These are phyloP conservation scores for Melanotaenia boesemani DNA, from an alignment of 2,797 vertebrate genomes.

Conservation along the genomic window DNA sequence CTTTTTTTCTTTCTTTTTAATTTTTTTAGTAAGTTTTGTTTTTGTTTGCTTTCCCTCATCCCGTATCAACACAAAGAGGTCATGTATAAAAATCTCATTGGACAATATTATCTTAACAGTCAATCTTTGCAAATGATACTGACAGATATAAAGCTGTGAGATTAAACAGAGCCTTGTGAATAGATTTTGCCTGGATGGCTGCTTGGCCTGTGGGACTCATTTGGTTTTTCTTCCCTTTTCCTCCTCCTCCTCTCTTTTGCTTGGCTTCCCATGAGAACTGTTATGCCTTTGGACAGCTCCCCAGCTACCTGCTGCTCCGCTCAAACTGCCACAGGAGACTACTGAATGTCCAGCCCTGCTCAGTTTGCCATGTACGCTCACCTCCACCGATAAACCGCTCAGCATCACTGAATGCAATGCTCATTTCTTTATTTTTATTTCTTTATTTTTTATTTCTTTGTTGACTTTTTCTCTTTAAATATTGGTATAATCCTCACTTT, in stretches of 20 bases:
- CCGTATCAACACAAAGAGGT: constrained; percentile 16
- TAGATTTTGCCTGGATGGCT: constrained; percentile 55
- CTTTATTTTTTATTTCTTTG: background rate
- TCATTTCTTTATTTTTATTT: background rate
- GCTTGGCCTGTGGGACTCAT: constrained; percentile 42
- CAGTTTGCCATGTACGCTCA: constrained; percentile 31
- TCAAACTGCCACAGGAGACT: constrained; percentile 62
- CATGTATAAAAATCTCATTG: constrained; percentile 14
- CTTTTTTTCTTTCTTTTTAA: constrained; percentile 12
- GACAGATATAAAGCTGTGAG: constrained; percentile 43
- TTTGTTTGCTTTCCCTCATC: background rate
- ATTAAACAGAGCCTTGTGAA: constrained; percentile 45
- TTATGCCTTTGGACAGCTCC: constrained; percentile 77
- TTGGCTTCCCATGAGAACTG: constrained; percentile 73
- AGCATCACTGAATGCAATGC: constrained; percentile 25
- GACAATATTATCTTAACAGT: constrained; percentile 8
- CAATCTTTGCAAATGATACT: constrained; percentile 6
- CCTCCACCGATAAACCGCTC: constrained; percentile 22
- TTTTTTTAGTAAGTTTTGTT: background rate
- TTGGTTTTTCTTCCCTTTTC: constrained; percentile 29
- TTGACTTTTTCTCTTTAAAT: background rate
- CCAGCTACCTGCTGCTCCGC: constrained; percentile 79
- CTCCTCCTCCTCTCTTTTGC: constrained; percentile 67
- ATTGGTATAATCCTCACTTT: background rate
- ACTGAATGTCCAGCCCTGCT: constrained; percentile 33